A percentile compares a stretch with the other conserved stretches of the same genome.
These are phyloP conservation scores for Alviniconcha marisindica DNA, from an alignment of 1,140 invertebrate species.

Conservation along the genomic window DNA sequence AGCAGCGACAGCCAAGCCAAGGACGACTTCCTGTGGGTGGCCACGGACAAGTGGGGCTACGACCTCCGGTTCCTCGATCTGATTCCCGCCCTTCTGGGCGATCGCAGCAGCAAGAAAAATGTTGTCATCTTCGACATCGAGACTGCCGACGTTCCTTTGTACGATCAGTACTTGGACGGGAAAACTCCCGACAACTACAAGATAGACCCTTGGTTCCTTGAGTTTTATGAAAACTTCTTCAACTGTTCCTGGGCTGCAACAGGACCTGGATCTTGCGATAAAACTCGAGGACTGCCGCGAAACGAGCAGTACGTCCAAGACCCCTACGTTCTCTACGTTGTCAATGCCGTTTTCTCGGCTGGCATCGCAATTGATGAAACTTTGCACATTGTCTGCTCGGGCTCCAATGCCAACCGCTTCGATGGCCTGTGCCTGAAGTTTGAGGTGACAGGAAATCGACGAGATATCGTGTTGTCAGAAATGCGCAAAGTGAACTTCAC, in stretches of 20 bases:
- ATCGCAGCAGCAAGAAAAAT: conserved; percentile 48
- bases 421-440: conserved; percentile 60
- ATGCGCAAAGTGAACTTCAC: conserved; percentile 60
- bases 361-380: conserved; percentile 67
- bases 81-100: conserved; percentile 79
- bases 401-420: neutral
- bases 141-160: conserved; percentile 74
- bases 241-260: conserved; percentile 7
- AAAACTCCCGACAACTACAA: conserved; percentile 71
- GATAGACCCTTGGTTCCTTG: conserved; percentile 77
- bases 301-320: conserved; percentile 68
- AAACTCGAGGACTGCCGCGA: conserved; percentile 54
- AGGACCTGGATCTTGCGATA: conserved; percentile 26
- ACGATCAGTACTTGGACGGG: conserved; percentile 72
- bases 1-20: conserved; percentile 74
- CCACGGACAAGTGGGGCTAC: conserved; percentile 87
- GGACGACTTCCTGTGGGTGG: conserved; percentile 82
- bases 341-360: conserved; percentile 72
- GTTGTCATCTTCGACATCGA: conserved; percentile 75
- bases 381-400: conserved; percentile 52
- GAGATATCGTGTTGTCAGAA: conserved; percentile 59
- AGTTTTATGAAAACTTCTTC: conserved; percentile 66
- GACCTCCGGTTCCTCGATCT: conserved; percentile 82
- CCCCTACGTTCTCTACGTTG: conserved; percentile 69
- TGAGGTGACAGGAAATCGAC: conserved; percentile 59